Percentiles rank a stretch among this genome's conserved stretches.
Evolutionary conservation across 2,113 vertebrate genomes (phyloP).

Genomic region (Poeciliopsis retropinna): DNA sequence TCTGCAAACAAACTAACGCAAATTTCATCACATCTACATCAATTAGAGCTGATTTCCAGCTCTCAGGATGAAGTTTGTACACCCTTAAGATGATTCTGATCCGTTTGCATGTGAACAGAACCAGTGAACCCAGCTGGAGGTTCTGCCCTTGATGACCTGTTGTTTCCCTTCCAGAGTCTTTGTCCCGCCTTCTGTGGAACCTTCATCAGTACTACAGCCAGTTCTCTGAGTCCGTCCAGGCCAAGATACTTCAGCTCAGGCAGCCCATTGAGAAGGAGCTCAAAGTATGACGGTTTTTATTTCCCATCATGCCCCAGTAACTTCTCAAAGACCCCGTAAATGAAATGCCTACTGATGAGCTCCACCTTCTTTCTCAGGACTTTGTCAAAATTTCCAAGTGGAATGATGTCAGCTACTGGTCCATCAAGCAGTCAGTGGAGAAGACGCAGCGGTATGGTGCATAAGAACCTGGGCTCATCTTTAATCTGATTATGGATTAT

Average conservation of each 20-base stretch:
- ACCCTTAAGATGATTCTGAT: not conserved
- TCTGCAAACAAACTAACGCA: too few relatives aligned
- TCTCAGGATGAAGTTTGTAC: too few relatives aligned
- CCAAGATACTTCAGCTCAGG: conserved; percentile 86
- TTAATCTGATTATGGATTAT: not conserved
- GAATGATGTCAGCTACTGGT: conserved; percentile 98
- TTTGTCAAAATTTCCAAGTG: conserved; percentile 97
- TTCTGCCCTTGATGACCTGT: not conserved
- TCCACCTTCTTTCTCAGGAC: conserved; percentile 79
- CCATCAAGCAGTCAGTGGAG: conserved; percentile 96
- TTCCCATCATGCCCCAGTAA: not conserved
- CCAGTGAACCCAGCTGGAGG: not conserved
- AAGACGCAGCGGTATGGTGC: conserved; percentile 93
- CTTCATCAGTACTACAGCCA: conserved; percentile 93
- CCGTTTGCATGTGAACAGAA: not conserved
- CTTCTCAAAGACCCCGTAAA: not conserved
- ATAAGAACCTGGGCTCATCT: too few relatives aligned
- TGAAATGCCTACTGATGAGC: not conserved
- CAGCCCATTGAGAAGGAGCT: conserved; percentile 95
- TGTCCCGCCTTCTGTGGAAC: conserved; percentile 94
- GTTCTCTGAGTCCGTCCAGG: conserved; percentile 86
- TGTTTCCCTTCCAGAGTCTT: conserved; percentile 72
- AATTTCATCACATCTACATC: too few relatives aligned
- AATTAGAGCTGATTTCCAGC: too few relatives aligned
- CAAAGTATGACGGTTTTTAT: conserved; percentile 80